phyloP scores from a whole-genome alignment of 2,888 invertebrate genomes.

The Microdon myrmicae region DNA sequence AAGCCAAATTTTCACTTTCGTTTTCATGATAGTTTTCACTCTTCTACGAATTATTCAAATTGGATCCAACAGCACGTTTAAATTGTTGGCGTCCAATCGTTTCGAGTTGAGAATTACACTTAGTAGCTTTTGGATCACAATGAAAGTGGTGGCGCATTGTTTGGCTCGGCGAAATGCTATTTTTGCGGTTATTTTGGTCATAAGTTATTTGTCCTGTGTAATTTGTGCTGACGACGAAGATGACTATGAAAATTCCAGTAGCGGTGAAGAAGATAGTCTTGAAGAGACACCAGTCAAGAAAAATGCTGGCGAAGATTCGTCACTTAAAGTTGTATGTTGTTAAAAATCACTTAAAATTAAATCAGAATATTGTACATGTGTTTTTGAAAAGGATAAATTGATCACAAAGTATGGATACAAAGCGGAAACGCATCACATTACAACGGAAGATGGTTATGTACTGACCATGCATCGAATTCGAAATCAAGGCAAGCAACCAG shows the following conservation, averaged over 20 bases:
- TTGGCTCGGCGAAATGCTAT: slow-evolving; percentile 33
- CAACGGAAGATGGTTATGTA: slow-evolving; percentile 82
- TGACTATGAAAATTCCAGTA: slow-evolving; percentile 63
- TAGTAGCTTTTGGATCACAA: slow-evolving; percentile 40
- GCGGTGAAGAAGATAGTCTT: slow-evolving; percentile 61
- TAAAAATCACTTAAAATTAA: neutral
- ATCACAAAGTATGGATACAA: slow-evolving; percentile 74
- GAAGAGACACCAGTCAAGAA: slow-evolving; percentile 60
- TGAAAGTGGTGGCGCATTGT: slow-evolving; percentile 42
- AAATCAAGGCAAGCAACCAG: slow-evolving; percentile 69
- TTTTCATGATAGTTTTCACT: slow-evolving; percentile 26
- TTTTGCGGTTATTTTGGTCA: slow-evolving; percentile 29
- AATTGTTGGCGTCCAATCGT: neutral
- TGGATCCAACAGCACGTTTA: slow-evolving; percentile 28
- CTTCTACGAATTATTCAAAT: slow-evolving; percentile 44
- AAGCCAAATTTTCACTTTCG: slow-evolving; percentile 48
- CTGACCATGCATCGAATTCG: slow-evolving; percentile 79
- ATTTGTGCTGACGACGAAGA: slow-evolving; percentile 55
- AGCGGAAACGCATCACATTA: slow-evolving; percentile 73
- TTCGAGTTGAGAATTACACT: neutral
- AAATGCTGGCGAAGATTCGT: slow-evolving; percentile 62
- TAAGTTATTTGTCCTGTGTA: slow-evolving; percentile 22
- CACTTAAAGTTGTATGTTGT: slow-evolving; percentile 60
- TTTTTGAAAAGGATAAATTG: slow-evolving; percentile 66
- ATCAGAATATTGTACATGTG: neutral